phyloP scores from a whole-genome alignment of 2,113 vertebrate genomes.

The Dipodomys spectabilis region DNA sequence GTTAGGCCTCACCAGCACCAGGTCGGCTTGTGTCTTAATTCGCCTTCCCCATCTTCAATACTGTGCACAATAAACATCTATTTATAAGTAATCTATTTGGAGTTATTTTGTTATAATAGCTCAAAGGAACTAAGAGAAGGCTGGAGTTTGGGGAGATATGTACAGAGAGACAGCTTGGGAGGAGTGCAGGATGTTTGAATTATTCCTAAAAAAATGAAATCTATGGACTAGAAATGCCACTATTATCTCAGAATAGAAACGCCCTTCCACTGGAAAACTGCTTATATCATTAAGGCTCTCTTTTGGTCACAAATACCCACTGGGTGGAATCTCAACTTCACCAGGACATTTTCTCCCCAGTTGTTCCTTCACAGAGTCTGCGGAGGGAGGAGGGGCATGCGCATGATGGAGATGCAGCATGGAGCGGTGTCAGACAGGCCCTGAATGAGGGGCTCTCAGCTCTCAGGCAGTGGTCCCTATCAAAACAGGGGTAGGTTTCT shows the following conservation, averaged over 20 bases:
- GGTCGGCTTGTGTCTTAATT: background rate
- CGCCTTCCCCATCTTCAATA: background rate
- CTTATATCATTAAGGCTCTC: background rate
- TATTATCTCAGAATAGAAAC: background rate
- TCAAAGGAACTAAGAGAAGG: background rate
- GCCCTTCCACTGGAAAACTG: background rate
- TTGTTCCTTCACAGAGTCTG: rapidly evolving
- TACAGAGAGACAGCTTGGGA: background rate
- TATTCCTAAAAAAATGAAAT: background rate
- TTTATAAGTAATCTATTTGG: background rate
- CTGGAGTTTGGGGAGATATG: background rate
- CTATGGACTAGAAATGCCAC: background rate
- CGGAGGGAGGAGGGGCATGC: no score
- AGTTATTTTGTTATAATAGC: background rate
- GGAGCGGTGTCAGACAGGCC: rapidly evolving
- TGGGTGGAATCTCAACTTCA: background rate
- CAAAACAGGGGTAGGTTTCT: background rate
- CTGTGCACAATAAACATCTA: background rate
- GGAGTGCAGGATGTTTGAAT: background rate
- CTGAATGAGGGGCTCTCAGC: rapidly evolving
- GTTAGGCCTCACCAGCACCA: no score
- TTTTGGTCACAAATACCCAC: background rate
- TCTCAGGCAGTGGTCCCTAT: background rate
- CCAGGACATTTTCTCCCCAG: background rate
- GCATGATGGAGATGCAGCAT: rapidly evolving